Evolutionary conservation across 1,140 invertebrate species (phyloP).

Genomic region (Hermetia illucens): DNA sequence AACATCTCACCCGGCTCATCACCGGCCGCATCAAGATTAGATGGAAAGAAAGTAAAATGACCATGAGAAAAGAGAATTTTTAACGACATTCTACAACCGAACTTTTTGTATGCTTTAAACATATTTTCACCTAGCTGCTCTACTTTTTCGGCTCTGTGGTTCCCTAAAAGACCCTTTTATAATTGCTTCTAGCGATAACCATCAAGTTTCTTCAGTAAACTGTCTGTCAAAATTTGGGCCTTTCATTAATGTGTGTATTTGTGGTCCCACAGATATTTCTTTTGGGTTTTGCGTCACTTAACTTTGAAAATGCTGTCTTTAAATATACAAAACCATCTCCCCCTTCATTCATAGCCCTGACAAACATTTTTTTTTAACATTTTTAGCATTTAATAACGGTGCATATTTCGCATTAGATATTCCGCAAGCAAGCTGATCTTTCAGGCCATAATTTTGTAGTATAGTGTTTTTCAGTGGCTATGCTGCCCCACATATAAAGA

Average conservation of each 20-base stretch:
- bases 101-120: not conserved
- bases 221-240: not conserved
- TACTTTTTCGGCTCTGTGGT: not conserved
- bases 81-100: not conserved
- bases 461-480: conserved; percentile 13
- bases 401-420: conserved; percentile 15
- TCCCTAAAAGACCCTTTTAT: no score
- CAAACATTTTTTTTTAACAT: no score
- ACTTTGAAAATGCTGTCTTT: conserved; percentile 13
- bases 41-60: not conserved
- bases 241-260: not conserved
- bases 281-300: not conserved
- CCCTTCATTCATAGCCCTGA: no score
- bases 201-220: not conserved
- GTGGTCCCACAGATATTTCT: not conserved
- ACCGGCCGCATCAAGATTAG: conserved; percentile 3
- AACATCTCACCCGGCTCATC: conserved; percentile 14
- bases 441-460: conserved; percentile 11
- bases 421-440: conserved; percentile 9
- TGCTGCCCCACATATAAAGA: conserved; percentile 21
- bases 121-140: not conserved
- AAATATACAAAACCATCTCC: conserved; percentile 1
- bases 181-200: not conserved
- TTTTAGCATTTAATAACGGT: conserved; percentile 2
- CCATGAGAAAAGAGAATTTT: not conserved